Conservation (phyloP, 2,113 vertebrate species). For the Ondatra zibethicus region DNA sequence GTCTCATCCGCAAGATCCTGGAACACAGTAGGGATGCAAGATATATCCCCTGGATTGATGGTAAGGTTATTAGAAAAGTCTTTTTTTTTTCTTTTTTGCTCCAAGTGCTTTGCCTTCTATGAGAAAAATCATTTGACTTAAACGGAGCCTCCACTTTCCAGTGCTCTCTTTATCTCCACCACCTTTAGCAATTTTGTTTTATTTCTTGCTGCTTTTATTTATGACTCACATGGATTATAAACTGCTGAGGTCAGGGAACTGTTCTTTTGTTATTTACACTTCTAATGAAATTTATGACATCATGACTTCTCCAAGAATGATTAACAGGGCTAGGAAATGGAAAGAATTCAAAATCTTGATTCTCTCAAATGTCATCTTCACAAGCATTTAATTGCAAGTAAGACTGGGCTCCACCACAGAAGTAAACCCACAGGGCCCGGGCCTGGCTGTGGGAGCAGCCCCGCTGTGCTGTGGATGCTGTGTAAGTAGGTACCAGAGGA, state of each 20-base stretch:
- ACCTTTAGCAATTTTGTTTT: conserved; percentile 36
- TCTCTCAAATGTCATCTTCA: conserved; percentile 33
- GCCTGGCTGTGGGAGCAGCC: fast-evolving
- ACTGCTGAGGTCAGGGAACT: conserved; percentile 73
- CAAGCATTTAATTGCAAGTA: background rate
- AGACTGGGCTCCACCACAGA: background rate
- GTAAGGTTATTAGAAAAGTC: background rate
- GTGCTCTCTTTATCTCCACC: background rate
- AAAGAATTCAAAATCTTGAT: conserved; percentile 57
- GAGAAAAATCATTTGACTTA: background rate
- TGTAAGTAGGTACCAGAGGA: fast-evolving
- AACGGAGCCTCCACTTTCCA: background rate
- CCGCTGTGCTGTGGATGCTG: fast-evolving
- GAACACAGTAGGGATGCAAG: background rate
- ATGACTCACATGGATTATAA: conserved; percentile 74
- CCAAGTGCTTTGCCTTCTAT: background rate
- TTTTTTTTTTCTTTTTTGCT: background rate
- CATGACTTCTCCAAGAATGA: conserved; percentile 59
- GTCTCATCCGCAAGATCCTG: background rate
- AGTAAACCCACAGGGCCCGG: background rate
- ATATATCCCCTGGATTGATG: background rate
- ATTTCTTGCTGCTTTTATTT: conserved; percentile 57
- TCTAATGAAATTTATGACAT: conserved; percentile 62
- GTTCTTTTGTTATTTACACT: conserved; percentile 68
- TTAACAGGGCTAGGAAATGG: conserved; percentile 51